A percentile compares a stretch with the other conserved stretches of the same genome.
These are phyloP conservation scores for Pitta sordida DNA, from an alignment of 2,113 vertebrate genomes.

Conservation along the genomic window DNA sequence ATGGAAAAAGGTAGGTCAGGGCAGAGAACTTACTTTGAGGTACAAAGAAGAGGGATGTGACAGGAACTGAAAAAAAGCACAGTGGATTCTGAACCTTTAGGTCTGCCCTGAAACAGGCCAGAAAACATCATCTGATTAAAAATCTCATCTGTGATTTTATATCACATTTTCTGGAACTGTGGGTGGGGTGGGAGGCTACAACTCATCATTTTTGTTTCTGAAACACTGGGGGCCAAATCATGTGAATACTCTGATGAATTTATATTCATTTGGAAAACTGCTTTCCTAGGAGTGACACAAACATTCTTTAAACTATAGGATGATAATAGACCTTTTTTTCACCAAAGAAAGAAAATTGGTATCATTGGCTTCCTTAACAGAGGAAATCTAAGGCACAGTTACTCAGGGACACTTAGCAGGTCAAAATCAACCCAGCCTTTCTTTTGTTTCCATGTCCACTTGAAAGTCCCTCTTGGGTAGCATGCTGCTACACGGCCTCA, in stretches of 20 bases:
- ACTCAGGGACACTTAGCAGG: background rate
- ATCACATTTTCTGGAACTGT: background rate
- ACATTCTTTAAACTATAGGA: background rate
- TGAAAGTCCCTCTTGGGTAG: background rate
- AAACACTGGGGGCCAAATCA: conserved; percentile 4
- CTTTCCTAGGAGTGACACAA: background rate
- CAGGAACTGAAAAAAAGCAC: background rate
- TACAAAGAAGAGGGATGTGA: background rate
- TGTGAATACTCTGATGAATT: conserved; percentile 6
- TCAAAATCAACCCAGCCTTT: background rate
- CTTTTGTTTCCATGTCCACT: background rate
- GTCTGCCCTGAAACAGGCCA: background rate
- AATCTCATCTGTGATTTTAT: background rate
- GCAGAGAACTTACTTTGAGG: background rate
- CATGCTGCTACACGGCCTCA: background rate
- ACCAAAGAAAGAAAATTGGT: background rate
- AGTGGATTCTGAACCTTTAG: background rate
- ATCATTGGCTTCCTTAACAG: background rate
- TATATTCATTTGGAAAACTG: background rate
- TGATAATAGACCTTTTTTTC: background rate
- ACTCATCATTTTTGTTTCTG: conserved; percentile 17
- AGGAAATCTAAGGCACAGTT: background rate
- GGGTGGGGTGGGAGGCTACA: background rate
- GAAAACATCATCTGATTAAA: background rate
- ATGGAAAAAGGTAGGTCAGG: background rate